phyloP scores from a whole-genome alignment of 2,797 vertebrate species.

The Miichthys miiuy region DNA sequence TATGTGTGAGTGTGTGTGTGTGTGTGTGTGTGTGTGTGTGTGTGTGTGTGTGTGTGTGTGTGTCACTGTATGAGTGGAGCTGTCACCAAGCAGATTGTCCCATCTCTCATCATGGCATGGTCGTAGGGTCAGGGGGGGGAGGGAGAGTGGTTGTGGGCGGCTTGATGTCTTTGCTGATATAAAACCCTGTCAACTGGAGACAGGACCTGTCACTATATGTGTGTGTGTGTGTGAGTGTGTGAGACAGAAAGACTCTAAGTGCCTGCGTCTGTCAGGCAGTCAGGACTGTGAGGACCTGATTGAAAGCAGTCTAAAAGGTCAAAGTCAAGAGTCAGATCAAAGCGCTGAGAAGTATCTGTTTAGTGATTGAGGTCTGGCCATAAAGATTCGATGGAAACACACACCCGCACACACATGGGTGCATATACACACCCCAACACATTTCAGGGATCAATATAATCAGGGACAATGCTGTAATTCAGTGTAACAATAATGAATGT shows the following conservation, averaged over 20 bases:
- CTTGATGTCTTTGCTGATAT: conserved; percentile 79
- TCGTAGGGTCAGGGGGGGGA: conserved; percentile 61
- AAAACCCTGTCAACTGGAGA: conserved; percentile 80
- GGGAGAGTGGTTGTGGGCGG: conserved; percentile 48
- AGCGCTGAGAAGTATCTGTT: conserved; percentile 53
- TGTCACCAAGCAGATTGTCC: conserved; percentile 78
- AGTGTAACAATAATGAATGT: conserved; percentile 68
- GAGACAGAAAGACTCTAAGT: conserved; percentile 50
- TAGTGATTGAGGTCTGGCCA: conserved; percentile 49
- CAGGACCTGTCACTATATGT: conserved; percentile 65
- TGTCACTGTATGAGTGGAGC: conserved; percentile 60
- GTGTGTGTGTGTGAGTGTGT: conserved; percentile 35
- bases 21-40: not conserved
- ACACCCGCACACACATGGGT: not conserved
- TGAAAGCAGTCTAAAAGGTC: conserved; percentile 76
- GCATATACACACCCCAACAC: conserved; percentile 18
- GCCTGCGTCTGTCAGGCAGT: conserved; percentile 58
- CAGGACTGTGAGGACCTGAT: conserved; percentile 65
- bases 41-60: conserved; percentile 20
- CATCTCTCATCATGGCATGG: conserved; percentile 79
- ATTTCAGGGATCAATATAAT: conserved; percentile 63
- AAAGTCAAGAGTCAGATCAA: conserved; percentile 69
- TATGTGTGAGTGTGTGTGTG: conserved; percentile 21
- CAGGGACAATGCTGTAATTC: conserved; percentile 68
- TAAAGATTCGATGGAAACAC: conserved; percentile 26